Conservation (phyloP, 2,888 invertebrate species). For the Diaphora mendica region DNA sequence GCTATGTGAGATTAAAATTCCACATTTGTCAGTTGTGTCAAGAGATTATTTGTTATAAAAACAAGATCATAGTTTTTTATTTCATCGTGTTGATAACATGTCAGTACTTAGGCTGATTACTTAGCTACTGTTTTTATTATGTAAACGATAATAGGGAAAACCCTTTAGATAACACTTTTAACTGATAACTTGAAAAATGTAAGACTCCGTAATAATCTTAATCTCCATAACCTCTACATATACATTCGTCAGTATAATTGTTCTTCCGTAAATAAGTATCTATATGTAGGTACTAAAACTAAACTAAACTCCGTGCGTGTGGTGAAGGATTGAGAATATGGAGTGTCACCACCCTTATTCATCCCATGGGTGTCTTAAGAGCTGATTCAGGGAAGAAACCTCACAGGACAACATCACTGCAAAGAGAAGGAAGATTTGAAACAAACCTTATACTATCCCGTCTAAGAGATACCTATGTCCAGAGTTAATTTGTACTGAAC, state of each 20-base stretch:
- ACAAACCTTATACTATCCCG: too few relatives aligned
- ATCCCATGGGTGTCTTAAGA: too few relatives aligned
- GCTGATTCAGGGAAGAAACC: too few relatives aligned
- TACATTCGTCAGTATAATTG: background rate
- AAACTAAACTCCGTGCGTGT: too few relatives aligned
- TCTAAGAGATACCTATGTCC: too few relatives aligned
- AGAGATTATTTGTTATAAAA: background rate
- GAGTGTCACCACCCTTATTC: too few relatives aligned
- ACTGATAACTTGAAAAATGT: background rate
- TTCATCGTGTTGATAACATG: background rate
- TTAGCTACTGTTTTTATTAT: background rate
- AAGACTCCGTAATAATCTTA: background rate
- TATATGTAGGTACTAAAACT: too few relatives aligned
- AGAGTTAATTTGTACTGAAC: too few relatives aligned
- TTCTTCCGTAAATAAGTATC: background rate
- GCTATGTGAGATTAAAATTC: background rate
- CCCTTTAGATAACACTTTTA: background rate
- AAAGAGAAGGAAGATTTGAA: too few relatives aligned
- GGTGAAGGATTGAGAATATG: too few relatives aligned
- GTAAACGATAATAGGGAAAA: constrained; percentile 1
- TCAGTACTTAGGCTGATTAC: constrained; percentile 1
- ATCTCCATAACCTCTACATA: background rate
- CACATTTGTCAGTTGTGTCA: background rate
- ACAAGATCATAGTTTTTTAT: background rate
- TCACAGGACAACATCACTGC: too few relatives aligned